Base-by-base conservation (phyloP, 2,888 invertebrate genomes). In the Amphipyra tragopoginis region DNA sequence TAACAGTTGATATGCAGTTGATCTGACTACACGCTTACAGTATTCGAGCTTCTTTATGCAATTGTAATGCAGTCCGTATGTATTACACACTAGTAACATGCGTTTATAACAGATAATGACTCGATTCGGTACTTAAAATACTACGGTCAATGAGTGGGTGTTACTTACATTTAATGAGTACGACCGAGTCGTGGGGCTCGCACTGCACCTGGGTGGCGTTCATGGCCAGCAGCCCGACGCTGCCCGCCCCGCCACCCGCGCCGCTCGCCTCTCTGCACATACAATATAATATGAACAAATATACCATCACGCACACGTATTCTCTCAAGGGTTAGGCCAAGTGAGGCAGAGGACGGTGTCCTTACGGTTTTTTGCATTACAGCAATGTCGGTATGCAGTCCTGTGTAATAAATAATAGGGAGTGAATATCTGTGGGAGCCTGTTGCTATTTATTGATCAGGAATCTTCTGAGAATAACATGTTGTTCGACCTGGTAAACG, bases 161-260 rank as follows among this genome's bases (percentile, higher is more conserved):
- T 77, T 86, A 96, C 96, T 96, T 95, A 96, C 96, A 96, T 95
- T 96, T 96, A 87, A 96, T 96, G 91, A 96, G 96, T 82, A 96
- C 96, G 87, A 96, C 96, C 83, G 96, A 96, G 93, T 96, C 96
- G 90, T 96, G 96, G 92, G 96, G 93, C 92, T 94, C 95, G 88
- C 96, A 96, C 90, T 96, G 96, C 96, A 96, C 96, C 90, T 93
- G 95, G 93, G 93, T 93, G 92, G 93, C 94, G 91, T 95, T 95
- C 95, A 95, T 95, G 90, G 94, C 89, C 90, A 94, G 94, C 93
- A 94, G 90, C 82, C 90, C 92, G 75, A 92, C 94, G 90, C 93
- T 89, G 91, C 90, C 92, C 89, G 90, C 90, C 87, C 91, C 94
- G 93, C 94, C 94, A 92, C 93, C 94, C 93, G 92, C 87, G 72